These are phyloP conservation scores for Grallaria varia DNA, from an alignment of 2,113 vertebrate genomes.

Conservation along the genomic window DNA sequence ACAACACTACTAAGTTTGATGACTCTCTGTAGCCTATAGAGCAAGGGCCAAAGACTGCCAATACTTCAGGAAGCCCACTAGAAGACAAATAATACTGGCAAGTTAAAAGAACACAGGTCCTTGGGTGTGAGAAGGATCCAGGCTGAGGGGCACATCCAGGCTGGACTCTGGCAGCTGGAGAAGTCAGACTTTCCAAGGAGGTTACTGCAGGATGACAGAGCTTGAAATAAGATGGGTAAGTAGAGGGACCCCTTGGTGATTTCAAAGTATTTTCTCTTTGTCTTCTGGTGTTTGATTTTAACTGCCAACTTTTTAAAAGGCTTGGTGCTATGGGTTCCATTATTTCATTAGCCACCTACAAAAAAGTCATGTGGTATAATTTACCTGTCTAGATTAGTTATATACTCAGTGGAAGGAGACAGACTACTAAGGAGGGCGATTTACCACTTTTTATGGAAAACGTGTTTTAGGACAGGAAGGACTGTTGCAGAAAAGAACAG, in stretches of 20 bases:
- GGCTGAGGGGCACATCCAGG: background rate
- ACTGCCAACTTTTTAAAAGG: background rate
- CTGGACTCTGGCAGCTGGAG: background rate
- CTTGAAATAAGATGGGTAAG: background rate
- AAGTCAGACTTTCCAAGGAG: background rate
- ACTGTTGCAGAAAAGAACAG: background rate
- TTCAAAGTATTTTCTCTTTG: background rate
- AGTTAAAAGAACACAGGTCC: background rate
- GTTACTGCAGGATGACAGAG: background rate
- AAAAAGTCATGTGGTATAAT: background rate
- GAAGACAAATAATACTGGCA: background rate
- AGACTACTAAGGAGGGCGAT: background rate
- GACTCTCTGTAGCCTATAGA: background rate
- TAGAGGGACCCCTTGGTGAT: background rate
- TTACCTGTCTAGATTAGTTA: slow-evolving; percentile 8
- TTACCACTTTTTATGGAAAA: background rate
- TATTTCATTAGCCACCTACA: background rate
- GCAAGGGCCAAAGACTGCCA: background rate
- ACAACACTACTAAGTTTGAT: background rate
- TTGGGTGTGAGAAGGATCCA: background rate
- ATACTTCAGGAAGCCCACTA: background rate
- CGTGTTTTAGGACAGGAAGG: background rate
- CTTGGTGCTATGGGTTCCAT: background rate
- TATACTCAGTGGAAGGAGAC: background rate
- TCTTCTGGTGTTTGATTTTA: background rate